Evolutionary conservation across 2,888 invertebrate species (phyloP), one percentile per base, ranked within the genome.

Genomic region (Polydrusus pterygomalis): DNA sequence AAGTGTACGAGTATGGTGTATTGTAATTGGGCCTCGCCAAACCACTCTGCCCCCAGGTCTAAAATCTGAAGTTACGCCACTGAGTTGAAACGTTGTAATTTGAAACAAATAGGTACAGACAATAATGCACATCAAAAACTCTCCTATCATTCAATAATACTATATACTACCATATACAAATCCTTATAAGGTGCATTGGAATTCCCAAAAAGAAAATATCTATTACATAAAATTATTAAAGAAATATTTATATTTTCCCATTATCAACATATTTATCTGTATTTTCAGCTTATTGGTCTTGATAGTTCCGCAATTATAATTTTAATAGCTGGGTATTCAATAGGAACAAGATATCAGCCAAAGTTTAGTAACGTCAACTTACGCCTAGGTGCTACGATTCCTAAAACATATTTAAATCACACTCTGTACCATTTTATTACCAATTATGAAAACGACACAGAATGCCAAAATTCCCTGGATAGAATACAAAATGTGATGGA

Each of bases 331-430:
- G 71, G 67, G 5, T 67, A 71, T 15, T 25, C 45, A 11, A 13
- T 75, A 43, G 75, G 75, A 45, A 75, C 56, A 15, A 30, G n/a
- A n/a, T 75, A 75, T 45, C 30, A 75, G 15, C 56, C 70, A 18
- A 43, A 62, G 11, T 67, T 51, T 62, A 68, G 51, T 18, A 68
- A 75, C 15, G 68, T 70, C 25, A 71, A 63, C 6, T 20, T 67
- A 11, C 51, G 43, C 9, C 47, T 75, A 15, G 34, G 11, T 9
- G 30, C 40, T 8, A 75, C 71, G 6, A 71, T 75, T 9, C 71
- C 75, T 6, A 71, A 60, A 58, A 13, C 68, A 25, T 20, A 62
- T 7, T 18, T 75, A 30, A 75, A 75, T 17, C 15, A 54, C 10
- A 75, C 75, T 10, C 25, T 75, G 18, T 70, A 49, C 17, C 15